phyloP scores from a whole-genome alignment of 53 echinoderm and acorn worm species.

The Apostichopus leukothele region DNA sequence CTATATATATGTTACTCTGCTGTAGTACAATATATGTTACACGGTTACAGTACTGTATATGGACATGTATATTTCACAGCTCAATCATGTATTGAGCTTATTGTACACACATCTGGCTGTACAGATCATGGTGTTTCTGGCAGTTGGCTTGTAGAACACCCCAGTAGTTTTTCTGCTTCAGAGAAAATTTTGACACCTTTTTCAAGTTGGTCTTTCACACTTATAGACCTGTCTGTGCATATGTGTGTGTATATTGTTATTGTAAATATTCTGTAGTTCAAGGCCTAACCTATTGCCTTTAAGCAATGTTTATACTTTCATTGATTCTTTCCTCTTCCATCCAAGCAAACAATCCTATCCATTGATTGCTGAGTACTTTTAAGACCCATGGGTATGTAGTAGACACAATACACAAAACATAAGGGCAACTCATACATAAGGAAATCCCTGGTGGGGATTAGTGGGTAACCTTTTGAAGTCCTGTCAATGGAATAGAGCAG shows the following conservation, averaged over 20 bases:
- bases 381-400: background rate
- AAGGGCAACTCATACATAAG: constrained; percentile 11
- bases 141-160: background rate
- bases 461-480: constrained; percentile 11
- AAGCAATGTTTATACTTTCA: constrained; percentile 14
- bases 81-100: too few species aligned
- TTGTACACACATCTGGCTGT: too few species aligned
- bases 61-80: too few species aligned
- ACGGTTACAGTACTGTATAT: too few species aligned
- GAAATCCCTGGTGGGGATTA: constrained; percentile 1
- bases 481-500: constrained; percentile 13
- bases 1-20: too few species aligned
- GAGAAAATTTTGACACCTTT: background rate
- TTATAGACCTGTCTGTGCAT: background rate
- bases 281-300: constrained; percentile 29
- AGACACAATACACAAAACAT: constrained; percentile 8
- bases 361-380: background rate
- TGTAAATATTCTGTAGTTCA: background rate
- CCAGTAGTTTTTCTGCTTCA: background rate
- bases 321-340: constrained; percentile 13
- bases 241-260: background rate
- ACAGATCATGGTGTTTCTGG: background rate
- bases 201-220: background rate
- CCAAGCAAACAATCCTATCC: constrained; percentile 15
- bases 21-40: too few species aligned